phyloP scores from a whole-genome alignment of 2,113 vertebrate genomes.

The Columba livia region DNA sequence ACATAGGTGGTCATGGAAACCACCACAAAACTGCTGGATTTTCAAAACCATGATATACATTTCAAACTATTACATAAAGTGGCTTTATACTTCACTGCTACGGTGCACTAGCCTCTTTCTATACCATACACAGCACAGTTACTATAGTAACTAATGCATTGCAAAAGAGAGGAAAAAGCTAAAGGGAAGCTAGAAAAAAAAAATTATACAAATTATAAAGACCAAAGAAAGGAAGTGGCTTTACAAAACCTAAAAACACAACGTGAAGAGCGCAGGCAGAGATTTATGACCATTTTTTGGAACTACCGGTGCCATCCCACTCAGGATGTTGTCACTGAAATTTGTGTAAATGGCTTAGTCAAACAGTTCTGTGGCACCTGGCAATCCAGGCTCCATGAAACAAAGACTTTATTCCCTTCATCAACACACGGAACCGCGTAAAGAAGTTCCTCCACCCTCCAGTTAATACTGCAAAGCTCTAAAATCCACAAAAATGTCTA shows the following conservation, averaged over 20 bases:
- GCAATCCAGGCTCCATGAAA: neutral
- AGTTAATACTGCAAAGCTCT: neutral
- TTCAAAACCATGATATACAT: constrained; percentile 68
- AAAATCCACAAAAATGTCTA: neutral
- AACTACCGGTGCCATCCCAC: neutral
- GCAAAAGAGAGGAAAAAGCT: constrained; percentile 61
- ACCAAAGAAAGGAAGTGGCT: neutral
- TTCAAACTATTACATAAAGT: constrained; percentile 53
- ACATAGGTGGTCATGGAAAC: constrained; percentile 39
- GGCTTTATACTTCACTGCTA: constrained; percentile 53
- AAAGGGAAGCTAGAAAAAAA: neutral
- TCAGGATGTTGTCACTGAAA: neutral
- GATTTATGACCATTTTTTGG: neutral
- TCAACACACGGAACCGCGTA: neutral
- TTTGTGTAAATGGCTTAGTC: neutral
- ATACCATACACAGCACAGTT: constrained; percentile 74
- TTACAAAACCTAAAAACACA: neutral
- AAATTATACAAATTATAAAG: constrained; percentile 24
- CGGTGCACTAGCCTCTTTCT: constrained; percentile 63
- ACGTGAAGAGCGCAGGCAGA: neutral
- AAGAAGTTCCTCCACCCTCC: neutral
- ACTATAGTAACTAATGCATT: constrained; percentile 81
- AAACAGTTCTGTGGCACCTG: neutral
- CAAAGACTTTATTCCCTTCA: neutral
- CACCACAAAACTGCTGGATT: constrained; percentile 38